A percentile compares a stretch with the other conserved stretches of the same genome.
Conservation (phyloP, 2,888 invertebrate genomes). For the Noctua janthina region DNA sequence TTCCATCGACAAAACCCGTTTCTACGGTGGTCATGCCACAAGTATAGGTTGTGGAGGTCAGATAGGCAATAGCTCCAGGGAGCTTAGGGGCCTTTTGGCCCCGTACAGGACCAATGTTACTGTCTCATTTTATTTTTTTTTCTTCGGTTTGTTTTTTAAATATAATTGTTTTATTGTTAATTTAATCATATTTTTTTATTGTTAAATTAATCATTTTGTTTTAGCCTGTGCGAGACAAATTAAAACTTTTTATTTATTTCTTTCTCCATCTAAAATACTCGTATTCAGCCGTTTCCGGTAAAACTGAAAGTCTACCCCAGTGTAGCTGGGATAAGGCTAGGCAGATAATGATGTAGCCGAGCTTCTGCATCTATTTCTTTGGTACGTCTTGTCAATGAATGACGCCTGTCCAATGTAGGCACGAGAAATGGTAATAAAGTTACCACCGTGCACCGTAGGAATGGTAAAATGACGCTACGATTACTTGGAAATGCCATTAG, state of each 20-base stretch:
- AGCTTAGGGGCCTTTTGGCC: too few relatives aligned
- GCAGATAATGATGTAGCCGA: neutral
- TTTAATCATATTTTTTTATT: too few relatives aligned
- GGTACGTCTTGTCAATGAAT: slow-evolving; percentile 37
- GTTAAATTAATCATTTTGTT: too few relatives aligned
- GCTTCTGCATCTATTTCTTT: neutral
- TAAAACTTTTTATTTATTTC: too few relatives aligned
- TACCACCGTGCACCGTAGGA: slow-evolving; percentile 42
- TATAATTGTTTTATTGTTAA: too few relatives aligned
- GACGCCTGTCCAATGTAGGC: slow-evolving; percentile 67
- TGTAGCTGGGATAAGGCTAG: neutral
- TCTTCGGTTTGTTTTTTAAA: too few relatives aligned
- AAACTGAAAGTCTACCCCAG: neutral
- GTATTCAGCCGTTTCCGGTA: neutral
- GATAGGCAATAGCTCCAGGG: neutral
- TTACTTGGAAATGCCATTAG: slow-evolving; percentile 17
- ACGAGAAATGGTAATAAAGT: slow-evolving; percentile 71
- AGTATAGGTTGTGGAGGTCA: neutral
- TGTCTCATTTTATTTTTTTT: too few relatives aligned
- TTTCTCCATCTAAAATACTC: neutral
- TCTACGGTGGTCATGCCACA: too few relatives aligned
- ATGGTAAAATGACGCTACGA: slow-evolving; percentile 45
- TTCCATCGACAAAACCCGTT: too few relatives aligned
- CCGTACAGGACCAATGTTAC: too few relatives aligned
- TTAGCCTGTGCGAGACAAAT: too few relatives aligned